Percentiles rank a stretch among this genome's conserved stretches.
Conservation (phyloP, 64 coral and sea anemone genomes). For the Actinia equina region DNA sequence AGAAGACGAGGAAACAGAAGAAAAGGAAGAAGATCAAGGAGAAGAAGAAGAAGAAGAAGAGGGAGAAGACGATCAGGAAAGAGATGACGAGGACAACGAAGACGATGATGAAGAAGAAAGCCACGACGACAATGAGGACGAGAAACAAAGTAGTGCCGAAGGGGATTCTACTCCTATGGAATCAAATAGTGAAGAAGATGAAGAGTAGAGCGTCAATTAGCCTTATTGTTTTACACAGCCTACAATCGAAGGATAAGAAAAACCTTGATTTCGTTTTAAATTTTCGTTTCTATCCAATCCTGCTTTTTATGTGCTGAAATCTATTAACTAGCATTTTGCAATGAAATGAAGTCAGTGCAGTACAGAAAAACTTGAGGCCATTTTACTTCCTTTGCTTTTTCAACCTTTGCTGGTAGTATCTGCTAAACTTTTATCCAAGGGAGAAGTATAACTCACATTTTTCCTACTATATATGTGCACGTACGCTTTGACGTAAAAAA, state of each 20-base stretch:
- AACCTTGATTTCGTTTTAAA: too few relatives aligned
- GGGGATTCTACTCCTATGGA: slow-evolving; percentile 9
- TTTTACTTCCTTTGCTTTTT: too few relatives aligned
- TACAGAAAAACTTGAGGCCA: too few relatives aligned
- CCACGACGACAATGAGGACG: not conserved
- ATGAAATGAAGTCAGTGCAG: too few relatives aligned
- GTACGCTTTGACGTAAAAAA: too few relatives aligned
- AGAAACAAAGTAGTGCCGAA: slow-evolving; percentile 6
- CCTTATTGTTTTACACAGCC: not conserved
- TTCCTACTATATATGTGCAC: too few relatives aligned
- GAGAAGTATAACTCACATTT: too few relatives aligned
- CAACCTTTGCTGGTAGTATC: too few relatives aligned
- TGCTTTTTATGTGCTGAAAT: too few relatives aligned
- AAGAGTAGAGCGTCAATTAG: not conserved
- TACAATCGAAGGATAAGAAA: not conserved
- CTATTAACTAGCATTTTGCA: too few relatives aligned
- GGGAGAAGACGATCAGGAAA: not conserved
- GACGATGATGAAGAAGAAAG: slow-evolving; percentile 18
- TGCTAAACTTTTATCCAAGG: too few relatives aligned
- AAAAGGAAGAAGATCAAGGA: not conserved
- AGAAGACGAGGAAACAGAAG: slow-evolving; percentile 7
- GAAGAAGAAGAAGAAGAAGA: not conserved
- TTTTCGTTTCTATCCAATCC: too few relatives aligned
- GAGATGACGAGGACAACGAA: not conserved
- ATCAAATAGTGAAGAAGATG: slow-evolving; percentile 25